A percentile compares a stretch with the other conserved stretches of the same genome.
Conservation (phyloP, 1,140 invertebrate genomes). For the Penaeus indicus region DNA sequence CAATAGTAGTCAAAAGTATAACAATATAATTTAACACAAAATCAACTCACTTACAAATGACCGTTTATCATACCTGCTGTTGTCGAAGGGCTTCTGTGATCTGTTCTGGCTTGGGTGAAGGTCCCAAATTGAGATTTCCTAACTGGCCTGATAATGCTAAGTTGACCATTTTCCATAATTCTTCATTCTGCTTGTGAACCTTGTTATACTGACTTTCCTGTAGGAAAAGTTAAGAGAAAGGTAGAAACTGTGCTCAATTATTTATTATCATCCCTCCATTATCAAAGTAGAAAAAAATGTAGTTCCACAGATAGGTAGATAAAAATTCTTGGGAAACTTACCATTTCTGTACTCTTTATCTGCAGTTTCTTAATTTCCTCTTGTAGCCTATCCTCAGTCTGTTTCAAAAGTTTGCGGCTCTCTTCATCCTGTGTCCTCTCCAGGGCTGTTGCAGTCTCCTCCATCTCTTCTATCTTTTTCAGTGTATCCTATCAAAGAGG, state of each 20-base stretch:
- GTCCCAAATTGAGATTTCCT: constrained; percentile 4
- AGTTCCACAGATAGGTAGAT: not conserved
- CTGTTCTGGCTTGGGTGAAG: not conserved
- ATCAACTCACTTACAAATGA: no score
- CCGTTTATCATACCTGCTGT: no score
- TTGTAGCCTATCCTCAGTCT: constrained; percentile 40
- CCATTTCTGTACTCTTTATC: constrained; percentile 42
- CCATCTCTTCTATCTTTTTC: constrained; percentile 69
- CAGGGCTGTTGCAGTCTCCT: constrained; percentile 11
- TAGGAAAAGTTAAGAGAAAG: not conserved
- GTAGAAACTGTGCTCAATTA: not conserved
- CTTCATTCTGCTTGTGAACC: constrained; percentile 52
- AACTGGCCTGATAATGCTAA: constrained; percentile 25
- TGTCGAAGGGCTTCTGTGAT: no score
- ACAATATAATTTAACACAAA: no score
- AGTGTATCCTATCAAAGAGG: constrained; percentile 67
- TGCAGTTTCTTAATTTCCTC: constrained; percentile 47
- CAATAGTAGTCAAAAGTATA: no score
- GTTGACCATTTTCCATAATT: constrained; percentile 52
- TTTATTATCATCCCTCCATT: not conserved
- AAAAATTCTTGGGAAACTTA: not conserved
- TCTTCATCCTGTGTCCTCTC: constrained; percentile 32
- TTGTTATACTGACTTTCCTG: constrained; percentile 44
- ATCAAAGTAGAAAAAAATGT: not conserved
- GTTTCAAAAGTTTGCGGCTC: constrained; percentile 5